Evolutionary conservation across 1,140 invertebrate species (phyloP), one percentile per base, ranked within the genome.

Genomic region (Drosophila funebris): DNA sequence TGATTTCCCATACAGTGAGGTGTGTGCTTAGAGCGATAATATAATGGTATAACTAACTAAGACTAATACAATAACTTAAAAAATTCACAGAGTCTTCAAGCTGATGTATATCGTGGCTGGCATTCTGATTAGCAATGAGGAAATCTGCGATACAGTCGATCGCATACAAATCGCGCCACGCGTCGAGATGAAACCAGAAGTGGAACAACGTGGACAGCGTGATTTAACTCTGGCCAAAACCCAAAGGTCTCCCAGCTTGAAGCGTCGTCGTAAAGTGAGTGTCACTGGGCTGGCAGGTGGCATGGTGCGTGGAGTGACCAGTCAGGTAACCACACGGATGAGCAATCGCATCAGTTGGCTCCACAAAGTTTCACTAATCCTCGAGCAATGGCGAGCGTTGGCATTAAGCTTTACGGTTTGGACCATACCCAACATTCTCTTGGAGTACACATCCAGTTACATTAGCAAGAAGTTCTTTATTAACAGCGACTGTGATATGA

Each of bases 1-100:
- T 90, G 89, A 90, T 90, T 60, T 90, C 89, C 83, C 89, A 90
- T 70, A 90, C 89, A 48, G 84, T 90, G 36, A 90, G 89, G 89
- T 90, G 72, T 66, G 80, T 37, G 31, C 1, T 11, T 3, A 18
- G 0, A 4, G 8, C 27, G 41, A 27, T n/a, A 43, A 0, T 0
- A 16, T 6, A 52, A 61, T 43, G 14, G 11, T 36, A 39, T 16
- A 18, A 6, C 1, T 0, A 16, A 13, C n/a, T 58, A 18, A 14
- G 9, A 9, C 1, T 24, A 9, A 18, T 29, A 11, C 7, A 39
- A n/a, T n/a, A n/a, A n/a, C n/a, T n/a, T 41, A 46, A 16, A 52
- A 50, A 14, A 18, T 31, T 54, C 27, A 41, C 46, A 90, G 90
- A 64, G 81, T 91, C 27, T 90, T 91, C 57, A 91, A 91, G 68